Conservation (phyloP, 2,113 vertebrate species). For the Cygnus buccinator region DNA sequence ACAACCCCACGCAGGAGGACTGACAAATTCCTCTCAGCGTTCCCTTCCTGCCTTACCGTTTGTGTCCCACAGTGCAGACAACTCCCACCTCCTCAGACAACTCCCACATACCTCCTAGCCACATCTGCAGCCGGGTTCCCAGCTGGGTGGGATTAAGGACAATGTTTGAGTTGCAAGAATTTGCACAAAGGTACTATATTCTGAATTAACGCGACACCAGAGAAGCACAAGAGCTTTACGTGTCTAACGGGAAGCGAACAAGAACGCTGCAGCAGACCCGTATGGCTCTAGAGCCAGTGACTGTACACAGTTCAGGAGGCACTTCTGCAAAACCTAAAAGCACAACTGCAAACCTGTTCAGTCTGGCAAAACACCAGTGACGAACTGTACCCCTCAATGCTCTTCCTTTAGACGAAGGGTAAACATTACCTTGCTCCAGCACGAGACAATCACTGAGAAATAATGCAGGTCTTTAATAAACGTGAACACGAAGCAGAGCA, state of each 20-base stretch:
- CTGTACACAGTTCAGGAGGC: neutral
- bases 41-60: neutral
- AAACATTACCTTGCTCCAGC: neutral
- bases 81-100: neutral
- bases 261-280: neutral
- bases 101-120: neutral
- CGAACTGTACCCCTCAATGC: fast-evolving
- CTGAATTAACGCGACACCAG: neutral
- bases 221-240: fast-evolving
- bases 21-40: neutral
- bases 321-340: neutral
- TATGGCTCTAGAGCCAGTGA: neutral
- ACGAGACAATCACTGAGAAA: neutral
- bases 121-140: neutral
- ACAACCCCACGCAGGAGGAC: neutral
- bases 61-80: neutral
- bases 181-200: neutral
- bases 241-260: neutral
- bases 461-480: neutral
- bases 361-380: neutral
- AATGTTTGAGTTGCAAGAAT: neutral
- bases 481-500: neutral
- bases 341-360: neutral
- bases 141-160: neutral
- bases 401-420: neutral